phyloP scores from a whole-genome alignment of 92 coral and sea anemone species.

The Palythoa heliodiscus region DNA sequence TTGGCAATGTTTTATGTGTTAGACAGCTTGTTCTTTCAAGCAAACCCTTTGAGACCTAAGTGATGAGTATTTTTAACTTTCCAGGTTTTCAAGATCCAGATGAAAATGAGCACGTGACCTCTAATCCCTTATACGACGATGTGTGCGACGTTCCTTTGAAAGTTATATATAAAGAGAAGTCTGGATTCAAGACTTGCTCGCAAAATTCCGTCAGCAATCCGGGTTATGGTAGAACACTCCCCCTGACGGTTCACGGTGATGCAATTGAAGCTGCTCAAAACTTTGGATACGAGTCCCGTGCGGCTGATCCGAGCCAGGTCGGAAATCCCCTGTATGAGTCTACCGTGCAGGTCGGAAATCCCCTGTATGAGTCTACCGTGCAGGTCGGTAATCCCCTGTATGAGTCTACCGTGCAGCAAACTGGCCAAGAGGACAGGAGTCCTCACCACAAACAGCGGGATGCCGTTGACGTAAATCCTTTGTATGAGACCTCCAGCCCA shows the following conservation, averaged over 20 bases:
- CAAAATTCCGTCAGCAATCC: constrained; percentile 23
- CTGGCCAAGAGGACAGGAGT: not conserved
- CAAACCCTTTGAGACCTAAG: no score
- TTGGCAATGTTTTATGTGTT: no score
- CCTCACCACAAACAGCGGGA: not conserved
- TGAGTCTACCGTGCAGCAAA: constrained; percentile 3
- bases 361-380: constrained; percentile 18
- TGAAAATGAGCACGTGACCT: not conserved
- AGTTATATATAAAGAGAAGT: not conserved
- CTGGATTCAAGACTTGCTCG: not conserved
- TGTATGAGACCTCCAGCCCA: not conserved
- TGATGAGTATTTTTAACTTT: no score
- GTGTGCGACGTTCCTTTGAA: not conserved
- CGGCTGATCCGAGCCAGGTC: not conserved
- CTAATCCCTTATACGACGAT: constrained; percentile 24
- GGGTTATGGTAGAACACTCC: constrained; percentile 20
- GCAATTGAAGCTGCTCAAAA: constrained; percentile 5
- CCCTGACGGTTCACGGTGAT: not conserved
- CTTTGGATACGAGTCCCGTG: constrained; percentile 15
- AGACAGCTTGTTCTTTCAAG: no score
- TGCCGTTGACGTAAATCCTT: not conserved
- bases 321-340: constrained; percentile 22
- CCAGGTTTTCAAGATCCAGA: no score
- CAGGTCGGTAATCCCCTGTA: constrained; percentile 18
- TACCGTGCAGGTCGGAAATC: constrained; percentile 9